Evolutionary conservation across 1,140 invertebrate species (phyloP).

Genomic region (Trichonephila inaurata): DNA sequence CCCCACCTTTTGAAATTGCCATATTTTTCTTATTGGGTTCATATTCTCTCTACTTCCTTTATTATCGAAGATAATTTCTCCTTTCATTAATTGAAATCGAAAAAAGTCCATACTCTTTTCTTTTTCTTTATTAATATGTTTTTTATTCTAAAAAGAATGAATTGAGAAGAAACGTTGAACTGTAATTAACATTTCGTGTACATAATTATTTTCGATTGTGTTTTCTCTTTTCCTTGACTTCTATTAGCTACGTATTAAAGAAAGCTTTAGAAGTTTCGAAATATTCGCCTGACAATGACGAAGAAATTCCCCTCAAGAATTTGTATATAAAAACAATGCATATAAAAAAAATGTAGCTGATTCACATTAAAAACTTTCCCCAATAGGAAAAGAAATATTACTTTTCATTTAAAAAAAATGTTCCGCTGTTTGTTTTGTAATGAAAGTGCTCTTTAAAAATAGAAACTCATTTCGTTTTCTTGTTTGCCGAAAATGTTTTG

Average conservation of each 20-base stretch:
- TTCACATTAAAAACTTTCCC: not conserved
- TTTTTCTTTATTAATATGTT: not conserved
- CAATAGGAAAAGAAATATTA: too few species aligned
- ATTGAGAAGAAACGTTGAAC: not conserved
- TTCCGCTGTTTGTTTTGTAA: too few species aligned
- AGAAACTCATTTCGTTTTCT: too few species aligned
- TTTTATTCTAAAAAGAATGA: not conserved
- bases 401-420: too few species aligned
- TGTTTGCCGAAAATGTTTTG: too few species aligned
- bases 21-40: not conserved
- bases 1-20: not conserved
- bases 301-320: not conserved
- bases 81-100: not conserved
- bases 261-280: not conserved
- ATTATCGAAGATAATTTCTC: not conserved
- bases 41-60: not conserved
- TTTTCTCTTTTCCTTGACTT: not conserved
- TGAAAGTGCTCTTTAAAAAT: too few species aligned
- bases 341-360: not conserved
- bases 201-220: not conserved
- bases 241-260: too few species aligned
- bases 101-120: not conserved
- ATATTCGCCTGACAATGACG: not conserved
- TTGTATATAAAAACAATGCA: not conserved
- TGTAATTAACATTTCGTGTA: not conserved